Base-by-base conservation (phyloP, 1,140 invertebrate genomes). In the Drosophila nasuta region DNA sequence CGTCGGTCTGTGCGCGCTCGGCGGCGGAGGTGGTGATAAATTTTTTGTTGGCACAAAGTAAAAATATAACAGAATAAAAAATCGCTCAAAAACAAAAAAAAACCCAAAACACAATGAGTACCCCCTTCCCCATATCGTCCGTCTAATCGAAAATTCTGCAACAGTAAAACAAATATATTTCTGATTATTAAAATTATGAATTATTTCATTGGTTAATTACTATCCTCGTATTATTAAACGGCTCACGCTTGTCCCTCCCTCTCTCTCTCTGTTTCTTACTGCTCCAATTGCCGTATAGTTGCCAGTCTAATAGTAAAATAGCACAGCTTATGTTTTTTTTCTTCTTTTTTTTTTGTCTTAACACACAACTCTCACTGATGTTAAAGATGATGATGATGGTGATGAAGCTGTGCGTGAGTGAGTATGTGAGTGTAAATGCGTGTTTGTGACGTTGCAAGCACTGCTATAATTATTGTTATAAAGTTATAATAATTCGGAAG, bases 41-140 rank as follows among this genome's bases (percentile, higher is more conserved):
- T 89, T 88, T 88, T 72, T 82, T 82, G 83, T 87, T 88, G 83
- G 83, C 83, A 88, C 77, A 88, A 89, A 88, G 83, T 88, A 88
- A 88, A 83, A 88, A 88, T 83, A 89, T 81, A 89, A 83, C 85
- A 83, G 85, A 88, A 88, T 79, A 79, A 87, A 88, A 87, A 87
- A 74, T 87, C 43, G 48, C 69, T 73, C 75, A 64, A 63, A 75
- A 65, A 3, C 5, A 33, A 33, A 33, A 33, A 33, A 33, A 33
- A n/a, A 33, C 7, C 33, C 33, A 33, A 38, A 38, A 46, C 45
- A 69, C 41, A 63, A 35, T 67, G 33, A 30, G 20, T 38, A 30
- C 13, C 41, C 25, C 38, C 20, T 10, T 38, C 20, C 20, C 20
- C 20, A 25, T 25, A 25, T 25, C 20, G 35, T 17, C 35, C 56